Percentiles rank a stretch among this genome's conserved stretches.
Conservation (phyloP, 2,888 invertebrate genomes). For the Athripsodes cinereus region DNA sequence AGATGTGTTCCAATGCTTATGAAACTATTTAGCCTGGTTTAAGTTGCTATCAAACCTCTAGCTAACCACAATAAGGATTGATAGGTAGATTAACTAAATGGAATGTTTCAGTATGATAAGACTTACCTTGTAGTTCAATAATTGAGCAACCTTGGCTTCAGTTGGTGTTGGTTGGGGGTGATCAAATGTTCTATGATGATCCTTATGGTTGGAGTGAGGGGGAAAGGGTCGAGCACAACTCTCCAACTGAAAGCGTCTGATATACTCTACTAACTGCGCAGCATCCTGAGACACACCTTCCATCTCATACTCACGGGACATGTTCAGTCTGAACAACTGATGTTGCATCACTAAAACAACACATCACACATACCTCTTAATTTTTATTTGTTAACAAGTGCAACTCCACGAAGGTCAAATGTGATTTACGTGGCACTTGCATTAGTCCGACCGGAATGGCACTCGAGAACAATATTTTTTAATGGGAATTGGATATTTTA, state of each 20-base stretch:
- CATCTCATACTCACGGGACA: constrained; percentile 73
- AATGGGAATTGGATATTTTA: too few relatives aligned
- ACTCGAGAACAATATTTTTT: too few relatives aligned
- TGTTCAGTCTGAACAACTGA: constrained; percentile 73
- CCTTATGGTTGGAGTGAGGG: constrained; percentile 24
- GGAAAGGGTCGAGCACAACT: constrained; percentile 23
- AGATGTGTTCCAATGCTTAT: too few relatives aligned
- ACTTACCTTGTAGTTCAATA: constrained; percentile 43
- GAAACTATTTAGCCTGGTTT: too few relatives aligned
- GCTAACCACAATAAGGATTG: too few relatives aligned
- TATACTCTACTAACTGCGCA: constrained; percentile 66
- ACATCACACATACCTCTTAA: not conserved
- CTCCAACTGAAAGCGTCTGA: constrained; percentile 63
- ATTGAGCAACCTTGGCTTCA: constrained; percentile 42
- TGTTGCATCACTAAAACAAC: constrained; percentile 55
- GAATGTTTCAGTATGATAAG: too few relatives aligned
- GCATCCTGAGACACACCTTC: constrained; percentile 69
- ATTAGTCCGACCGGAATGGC: too few relatives aligned
- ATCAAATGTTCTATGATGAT: constrained; percentile 32
- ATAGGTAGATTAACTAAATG: too few relatives aligned
- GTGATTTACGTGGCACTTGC: too few relatives aligned
- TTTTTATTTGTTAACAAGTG: too few relatives aligned
- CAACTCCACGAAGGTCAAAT: too few relatives aligned
- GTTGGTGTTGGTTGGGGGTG: constrained; percentile 37
- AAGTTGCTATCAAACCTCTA: too few relatives aligned